Evolutionary conservation across 2,797 vertebrate genomes (phyloP), one percentile per base, ranked within the genome.

Genomic region (Lagocephalus sceleratus): DNA sequence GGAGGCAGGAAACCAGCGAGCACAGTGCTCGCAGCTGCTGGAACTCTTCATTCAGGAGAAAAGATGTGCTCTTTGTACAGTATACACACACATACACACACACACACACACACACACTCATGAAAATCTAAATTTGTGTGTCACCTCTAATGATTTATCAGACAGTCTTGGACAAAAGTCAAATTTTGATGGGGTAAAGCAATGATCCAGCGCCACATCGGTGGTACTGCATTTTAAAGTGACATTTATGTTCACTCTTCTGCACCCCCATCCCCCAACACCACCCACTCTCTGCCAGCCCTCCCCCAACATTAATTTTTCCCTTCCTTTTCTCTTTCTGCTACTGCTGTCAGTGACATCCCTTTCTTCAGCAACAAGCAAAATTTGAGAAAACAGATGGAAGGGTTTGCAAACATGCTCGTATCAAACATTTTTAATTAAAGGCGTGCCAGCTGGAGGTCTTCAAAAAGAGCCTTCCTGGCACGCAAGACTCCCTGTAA

Each of bases 391-490:
- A 66, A 22, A 16, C 39, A 56, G 48, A 63, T 25, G 26, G 40
- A 42, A 42, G 16, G 19, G 47, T 16, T 63, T 19, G 50, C 55
- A 60, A 19, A 42, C 26, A 47, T 21, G 60, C 51, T 68, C 15
- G 43, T 51, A 61, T 73, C 59, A 64, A 64, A 68, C 54, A 41
- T 4, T 67, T 76, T 44, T 71, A 53, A 70, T 68, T 61, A 66
- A 73, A 71, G 54, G 9, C 42, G 56, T 49, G 42, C 41, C 67
- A 77, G 75, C 71, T 71, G 78, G 60, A 35, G 32, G 32, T 7
- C 63, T 73, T n/a, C 51, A 53, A 67, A 52, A 60, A 51, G 58
- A 60, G 62, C 44, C 57, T 40, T 14, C 62, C 47, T 55, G 25
- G 29, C 54, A 51, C 41, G 51, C 22, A 43, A 73, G 42, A 42